These are phyloP conservation scores for Theristicus caerulescens DNA, from an alignment of 2,113 vertebrate genomes.

Conservation along the genomic window DNA sequence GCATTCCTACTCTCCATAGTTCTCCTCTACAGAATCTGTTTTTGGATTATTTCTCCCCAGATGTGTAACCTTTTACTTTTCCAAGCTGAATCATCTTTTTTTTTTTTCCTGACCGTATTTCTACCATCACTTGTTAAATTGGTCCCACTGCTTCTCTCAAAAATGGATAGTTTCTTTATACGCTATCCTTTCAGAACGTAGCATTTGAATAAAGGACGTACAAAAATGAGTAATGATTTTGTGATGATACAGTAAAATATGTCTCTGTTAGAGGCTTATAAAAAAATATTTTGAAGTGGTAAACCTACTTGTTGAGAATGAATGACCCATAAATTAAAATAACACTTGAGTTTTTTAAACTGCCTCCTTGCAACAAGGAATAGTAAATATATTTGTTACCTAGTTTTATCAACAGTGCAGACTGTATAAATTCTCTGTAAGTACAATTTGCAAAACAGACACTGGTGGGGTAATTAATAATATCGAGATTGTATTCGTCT, in stretches of 20 bases:
- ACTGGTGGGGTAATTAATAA: not conserved
- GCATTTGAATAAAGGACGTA: not conserved
- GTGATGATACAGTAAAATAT: not conserved
- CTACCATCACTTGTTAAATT: conserved; percentile 10
- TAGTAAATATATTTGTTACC: not conserved
- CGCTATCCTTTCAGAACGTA: not conserved
- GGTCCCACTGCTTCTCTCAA: conserved; percentile 2
- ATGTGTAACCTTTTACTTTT: not conserved
- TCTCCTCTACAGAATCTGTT: not conserved
- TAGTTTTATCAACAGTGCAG: not conserved
- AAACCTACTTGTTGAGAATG: not conserved
- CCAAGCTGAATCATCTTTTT: not conserved
- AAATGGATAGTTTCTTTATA: not conserved
- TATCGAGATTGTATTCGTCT: not conserved
- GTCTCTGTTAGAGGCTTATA: not conserved
- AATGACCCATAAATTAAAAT: not conserved
- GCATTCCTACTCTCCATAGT: not conserved
- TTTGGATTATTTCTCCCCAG: not conserved
- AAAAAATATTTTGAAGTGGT: not conserved
- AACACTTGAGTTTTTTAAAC: not conserved
- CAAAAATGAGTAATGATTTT: not conserved
- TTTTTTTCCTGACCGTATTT: not conserved
- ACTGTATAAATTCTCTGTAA: not conserved
- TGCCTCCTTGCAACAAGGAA: not conserved
- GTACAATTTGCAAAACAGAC: not conserved